Evolutionary conservation across 2,888 invertebrate genomes (phyloP).

Genomic region (Lymantria monacha): DNA sequence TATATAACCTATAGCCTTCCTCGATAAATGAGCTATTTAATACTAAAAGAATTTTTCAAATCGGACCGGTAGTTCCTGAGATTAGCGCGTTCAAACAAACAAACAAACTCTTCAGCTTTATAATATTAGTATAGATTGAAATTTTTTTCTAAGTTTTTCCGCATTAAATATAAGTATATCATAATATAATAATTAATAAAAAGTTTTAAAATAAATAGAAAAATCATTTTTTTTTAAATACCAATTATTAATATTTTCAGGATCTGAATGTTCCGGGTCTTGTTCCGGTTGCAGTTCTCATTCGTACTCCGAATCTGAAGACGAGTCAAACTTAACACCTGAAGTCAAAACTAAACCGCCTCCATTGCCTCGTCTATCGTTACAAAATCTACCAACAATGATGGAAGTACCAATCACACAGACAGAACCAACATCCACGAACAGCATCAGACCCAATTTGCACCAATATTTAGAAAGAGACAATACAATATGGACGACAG

Average conservation of each 20-base stretch:
- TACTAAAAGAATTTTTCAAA: too few relatives aligned
- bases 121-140: too few relatives aligned
- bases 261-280: slow-evolving; percentile 87
- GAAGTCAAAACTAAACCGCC: slow-evolving; percentile 56
- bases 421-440: slow-evolving; percentile 52
- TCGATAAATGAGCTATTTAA: too few relatives aligned
- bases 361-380: slow-evolving; percentile 49
- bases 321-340: slow-evolving; percentile 45
- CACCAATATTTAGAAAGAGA: slow-evolving; percentile 73
- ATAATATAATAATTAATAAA: too few relatives aligned
- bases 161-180: too few relatives aligned
- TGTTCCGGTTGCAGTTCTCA: slow-evolving; percentile 84
- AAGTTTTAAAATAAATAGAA: too few relatives aligned
- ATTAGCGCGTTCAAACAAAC: too few relatives aligned
- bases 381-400: slow-evolving; percentile 44
- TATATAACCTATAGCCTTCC: too few relatives aligned
- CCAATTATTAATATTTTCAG: slow-evolving; percentile 52
- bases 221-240: too few relatives aligned
- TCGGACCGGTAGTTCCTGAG: too few relatives aligned
- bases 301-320: slow-evolving; percentile 56
- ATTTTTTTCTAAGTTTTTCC: too few relatives aligned
- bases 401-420: slow-evolving; percentile 57
- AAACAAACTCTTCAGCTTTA: too few relatives aligned
- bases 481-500: slow-evolving; percentile 67
- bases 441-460: slow-evolving; percentile 65